phyloP scores from a whole-genome alignment of 30 jellyfish, hydroid and myxozoan species.

The Aurelia sp. region DNA sequence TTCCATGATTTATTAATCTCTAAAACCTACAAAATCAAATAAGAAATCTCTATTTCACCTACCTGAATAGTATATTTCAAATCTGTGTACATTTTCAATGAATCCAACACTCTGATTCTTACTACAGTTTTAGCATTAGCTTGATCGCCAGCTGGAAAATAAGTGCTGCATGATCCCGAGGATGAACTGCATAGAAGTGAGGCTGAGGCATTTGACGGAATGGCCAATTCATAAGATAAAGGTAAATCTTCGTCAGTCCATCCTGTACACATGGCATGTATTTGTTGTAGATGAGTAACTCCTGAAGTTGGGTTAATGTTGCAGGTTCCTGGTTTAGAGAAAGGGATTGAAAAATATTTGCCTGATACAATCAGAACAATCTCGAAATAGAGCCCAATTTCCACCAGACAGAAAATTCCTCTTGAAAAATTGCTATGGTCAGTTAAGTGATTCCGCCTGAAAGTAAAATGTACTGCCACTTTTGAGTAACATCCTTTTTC shows the following conservation, averaged over 20 bases:
- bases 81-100: slow-evolving; percentile 39
- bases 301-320: slow-evolving; percentile 19
- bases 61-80: slow-evolving; percentile 4
- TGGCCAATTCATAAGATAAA: slow-evolving; percentile 47
- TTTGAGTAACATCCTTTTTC: too few relatives aligned
- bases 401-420: too few relatives aligned
- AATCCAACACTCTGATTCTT: slow-evolving; percentile 26
- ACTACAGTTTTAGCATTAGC: slow-evolving; percentile 7
- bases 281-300: slow-evolving; percentile 6
- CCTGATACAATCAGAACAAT: too few relatives aligned
- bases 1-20: too few relatives aligned
- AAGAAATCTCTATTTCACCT: background rate
- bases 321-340: background rate
- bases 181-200: background rate
- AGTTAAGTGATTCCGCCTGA: too few relatives aligned
- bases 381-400: too few relatives aligned
- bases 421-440: too few relatives aligned
- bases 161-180: background rate
- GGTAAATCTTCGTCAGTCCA: slow-evolving; percentile 50
- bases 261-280: slow-evolving; percentile 14
- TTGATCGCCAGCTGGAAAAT: slow-evolving; percentile 29
- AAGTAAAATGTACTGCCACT: too few relatives aligned
- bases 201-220: background rate
- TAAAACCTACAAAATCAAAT: background rate
- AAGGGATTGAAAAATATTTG: too few relatives aligned